Conservation (phyloP, 2,113 vertebrate species). For the Platichthys stellatus region DNA sequence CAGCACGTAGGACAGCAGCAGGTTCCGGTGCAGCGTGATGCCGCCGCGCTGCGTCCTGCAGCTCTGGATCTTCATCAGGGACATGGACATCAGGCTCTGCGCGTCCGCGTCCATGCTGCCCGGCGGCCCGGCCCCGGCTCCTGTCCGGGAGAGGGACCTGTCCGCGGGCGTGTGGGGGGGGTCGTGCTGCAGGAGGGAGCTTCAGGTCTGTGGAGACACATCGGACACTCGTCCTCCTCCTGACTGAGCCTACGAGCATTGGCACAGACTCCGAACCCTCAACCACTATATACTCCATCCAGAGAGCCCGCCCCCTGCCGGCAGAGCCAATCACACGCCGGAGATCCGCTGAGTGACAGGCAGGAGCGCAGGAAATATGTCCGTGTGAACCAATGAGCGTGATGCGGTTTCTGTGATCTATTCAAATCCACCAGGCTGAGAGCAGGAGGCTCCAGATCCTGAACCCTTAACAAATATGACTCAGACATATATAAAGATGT, state of each 20-base stretch:
- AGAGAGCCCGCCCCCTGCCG: conserved; percentile 50
- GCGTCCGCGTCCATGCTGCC: conserved; percentile 90
- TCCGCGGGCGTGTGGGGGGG: conserved; percentile 47
- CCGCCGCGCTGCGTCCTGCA: conserved; percentile 94
- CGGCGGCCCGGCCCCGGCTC: no score
- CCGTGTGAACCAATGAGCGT: conserved; percentile 82
- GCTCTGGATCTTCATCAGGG: conserved; percentile 96
- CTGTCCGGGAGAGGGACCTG: conserved; percentile 43
- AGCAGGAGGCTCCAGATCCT: conserved; percentile 26
- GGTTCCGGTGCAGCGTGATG: conserved; percentile 97
- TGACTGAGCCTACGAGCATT: conserved; percentile 79
- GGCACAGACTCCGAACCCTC: conserved; percentile 71
- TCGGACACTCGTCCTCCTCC: conserved; percentile 63
- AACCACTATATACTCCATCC: conserved; percentile 76
- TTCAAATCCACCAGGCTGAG: conserved; percentile 85
- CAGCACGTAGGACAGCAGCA: conserved; percentile 96
- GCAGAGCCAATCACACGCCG: conserved; percentile 68
- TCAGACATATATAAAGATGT: no score
- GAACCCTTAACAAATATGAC: no score
- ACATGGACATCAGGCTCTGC: conserved; percentile 94
- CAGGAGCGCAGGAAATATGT: conserved; percentile 61
- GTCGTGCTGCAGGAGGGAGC: conserved; percentile 62
- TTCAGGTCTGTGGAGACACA: conserved; percentile 75
- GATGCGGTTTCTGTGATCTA: conserved; percentile 81
- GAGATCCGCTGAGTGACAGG: conserved; percentile 76